Evolutionary conservation across 2,113 vertebrate species (phyloP), one percentile per base, ranked within the genome.

Genomic region (Brachionichthys hirsutus): DNA sequence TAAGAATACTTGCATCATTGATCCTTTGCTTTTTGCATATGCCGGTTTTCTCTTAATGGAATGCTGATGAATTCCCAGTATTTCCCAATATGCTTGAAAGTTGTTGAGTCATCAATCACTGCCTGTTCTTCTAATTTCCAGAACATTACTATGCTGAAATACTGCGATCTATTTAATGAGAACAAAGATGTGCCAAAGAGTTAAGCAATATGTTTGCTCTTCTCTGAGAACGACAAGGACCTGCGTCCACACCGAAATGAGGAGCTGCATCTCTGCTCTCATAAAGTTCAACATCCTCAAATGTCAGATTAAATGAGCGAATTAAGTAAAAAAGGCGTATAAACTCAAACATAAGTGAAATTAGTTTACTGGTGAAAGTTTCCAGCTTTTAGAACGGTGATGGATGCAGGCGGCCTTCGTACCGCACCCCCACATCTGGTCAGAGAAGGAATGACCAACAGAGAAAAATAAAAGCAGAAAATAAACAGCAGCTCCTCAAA

Each of bases 11-110:
- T n/a, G n/a, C n/a, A n/a, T n/a, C n/a, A n/a, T n/a, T n/a, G n/a
- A n/a, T n/a, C n/a, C n/a, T n/a, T n/a, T n/a, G n/a, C 6, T 30
- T 30, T 30, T 30, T 30, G 3, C 24, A 30, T 30, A 30, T 30
- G 5, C 24, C 8, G 24, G 24, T 30, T 30, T 30, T 30, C 24
- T 30, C 24, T 30, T 30, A 30, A 30, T 30, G 8, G 4, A n/a
- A 30, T 30, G 24, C 1, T 30, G 8, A 30, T 30, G 8, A 30
- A 30, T 30, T 30, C 24, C 24, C 24, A 30, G 24, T 30, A 4
- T 6, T 30, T 30, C 24, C 24, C 24, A 30, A 73, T 76, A 67
- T 64, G 16, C 43, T 60, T 67, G 60, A 62, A 80, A 76, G 82
- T 62, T 76, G 55, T 79, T 71, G 36, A 34, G 55, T 62, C 52